These are phyloP conservation scores for Neuroscelio doddi DNA, from an alignment of 2,888 invertebrate species.

Conservation along the genomic window DNA sequence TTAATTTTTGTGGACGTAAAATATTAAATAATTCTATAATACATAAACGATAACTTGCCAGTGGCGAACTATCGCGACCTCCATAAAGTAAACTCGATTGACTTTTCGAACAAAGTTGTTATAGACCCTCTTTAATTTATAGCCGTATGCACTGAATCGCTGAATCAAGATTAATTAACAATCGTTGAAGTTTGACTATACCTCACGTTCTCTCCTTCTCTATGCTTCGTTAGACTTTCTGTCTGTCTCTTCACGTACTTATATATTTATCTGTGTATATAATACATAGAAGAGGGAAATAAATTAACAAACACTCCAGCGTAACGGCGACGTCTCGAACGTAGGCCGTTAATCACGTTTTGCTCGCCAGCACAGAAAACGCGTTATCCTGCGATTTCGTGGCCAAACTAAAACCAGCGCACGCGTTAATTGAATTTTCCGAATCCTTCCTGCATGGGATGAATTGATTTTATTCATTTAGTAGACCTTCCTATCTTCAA, in stretches of 20 bases:
- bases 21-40: too few species aligned
- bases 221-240: slow-evolving; percentile 16
- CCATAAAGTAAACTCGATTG: slow-evolving; percentile 6
- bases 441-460: neutral
- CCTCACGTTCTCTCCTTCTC: slow-evolving; percentile 27
- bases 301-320: slow-evolving; percentile 41
- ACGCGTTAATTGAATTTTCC: slow-evolving; percentile 32
- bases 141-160: slow-evolving; percentile 20
- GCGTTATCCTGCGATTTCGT: slow-evolving; percentile 28
- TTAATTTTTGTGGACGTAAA: too few species aligned
- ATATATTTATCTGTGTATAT: slow-evolving; percentile 12
- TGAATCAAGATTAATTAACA: slow-evolving; percentile 43
- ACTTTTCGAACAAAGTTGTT: slow-evolving; percentile 30
- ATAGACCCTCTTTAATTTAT: slow-evolving; percentile 23
- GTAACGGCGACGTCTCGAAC: slow-evolving; percentile 33
- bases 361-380: slow-evolving; percentile 25
- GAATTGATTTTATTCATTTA: too few species aligned
- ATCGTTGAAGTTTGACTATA: slow-evolving; percentile 34
- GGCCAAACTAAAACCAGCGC: slow-evolving; percentile 25
- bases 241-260: slow-evolving; percentile 13
- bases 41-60: too few species aligned
- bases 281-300: slow-evolving; percentile 27
- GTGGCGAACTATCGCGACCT: too few species aligned
- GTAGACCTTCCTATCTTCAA: too few species aligned
- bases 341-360: slow-evolving; percentile 42